Evolutionary conservation across 2,888 invertebrate species (phyloP).

Genomic region (Cordilura impudica): DNA sequence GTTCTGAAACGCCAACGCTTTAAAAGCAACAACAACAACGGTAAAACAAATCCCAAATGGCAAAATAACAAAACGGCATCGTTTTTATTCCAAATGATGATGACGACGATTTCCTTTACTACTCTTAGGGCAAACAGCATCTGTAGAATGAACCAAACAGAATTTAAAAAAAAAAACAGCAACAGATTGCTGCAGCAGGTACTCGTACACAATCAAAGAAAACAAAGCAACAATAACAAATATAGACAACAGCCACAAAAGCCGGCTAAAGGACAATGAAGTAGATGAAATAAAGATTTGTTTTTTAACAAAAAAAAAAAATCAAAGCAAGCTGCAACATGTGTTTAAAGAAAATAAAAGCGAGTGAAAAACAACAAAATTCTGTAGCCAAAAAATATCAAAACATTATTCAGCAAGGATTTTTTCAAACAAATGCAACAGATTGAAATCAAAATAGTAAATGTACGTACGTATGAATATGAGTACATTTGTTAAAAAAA

Average conservation of each 20-base stretch:
- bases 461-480: conserved; percentile 2
- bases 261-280: conserved; percentile 44
- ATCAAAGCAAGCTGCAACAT: conserved; percentile 62
- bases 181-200: conserved; percentile 62
- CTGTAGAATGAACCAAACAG: conserved; percentile 21
- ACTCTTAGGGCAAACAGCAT: conserved; percentile 34
- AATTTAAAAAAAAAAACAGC: conserved; percentile 35
- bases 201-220: conserved; percentile 17
- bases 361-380: conserved; percentile 23
- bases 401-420: conserved; percentile 12
- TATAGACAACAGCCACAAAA: background rate
- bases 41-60: conserved; percentile 50
- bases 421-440: conserved; percentile 42
- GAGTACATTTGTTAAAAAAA: conserved; percentile 5
- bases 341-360: conserved; percentile 36
- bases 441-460: conserved; percentile 33
- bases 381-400: conserved; percentile 40
- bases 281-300: conserved; percentile 39
- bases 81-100: conserved; percentile 34
- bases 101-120: conserved; percentile 11
- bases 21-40: background rate
- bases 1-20: conserved; percentile 49
- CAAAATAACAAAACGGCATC: conserved; percentile 13
- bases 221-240: conserved; percentile 26
- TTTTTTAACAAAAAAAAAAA: conserved; percentile 29